Evolutionary conservation across 2,797 vertebrate genomes (phyloP).

Genomic region (Selene dorsalis): DNA sequence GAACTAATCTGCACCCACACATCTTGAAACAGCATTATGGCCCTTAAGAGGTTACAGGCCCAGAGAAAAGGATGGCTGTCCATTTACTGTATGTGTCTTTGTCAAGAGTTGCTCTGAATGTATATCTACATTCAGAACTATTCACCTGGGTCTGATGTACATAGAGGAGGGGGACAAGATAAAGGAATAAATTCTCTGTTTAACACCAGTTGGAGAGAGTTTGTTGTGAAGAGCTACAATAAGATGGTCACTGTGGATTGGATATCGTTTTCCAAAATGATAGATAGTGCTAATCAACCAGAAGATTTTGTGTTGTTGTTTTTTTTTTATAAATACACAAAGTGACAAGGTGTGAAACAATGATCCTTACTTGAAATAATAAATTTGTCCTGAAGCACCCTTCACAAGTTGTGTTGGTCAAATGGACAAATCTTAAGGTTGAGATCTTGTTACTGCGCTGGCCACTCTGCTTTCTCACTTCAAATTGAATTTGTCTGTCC

Average conservation of each 20-base stretch:
- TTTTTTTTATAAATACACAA: not conserved
- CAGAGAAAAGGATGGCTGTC: constrained; percentile 16
- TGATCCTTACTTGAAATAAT: not conserved
- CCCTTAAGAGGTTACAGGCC: constrained; percentile 32
- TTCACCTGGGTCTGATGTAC: constrained; percentile 29
- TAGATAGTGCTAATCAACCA: not conserved
- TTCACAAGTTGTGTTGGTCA: constrained; percentile 5
- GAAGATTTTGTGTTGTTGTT: not conserved
- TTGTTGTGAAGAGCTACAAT: constrained; percentile 16
- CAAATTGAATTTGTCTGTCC: constrained; percentile 4
- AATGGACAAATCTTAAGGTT: constrained; percentile 10
- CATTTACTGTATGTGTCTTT: constrained; percentile 30
- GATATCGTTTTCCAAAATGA: not conserved
- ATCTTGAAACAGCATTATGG: constrained; percentile 41
- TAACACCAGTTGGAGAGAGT: constrained; percentile 31
- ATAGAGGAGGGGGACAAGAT: constrained; percentile 2
- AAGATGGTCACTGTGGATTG: not conserved
- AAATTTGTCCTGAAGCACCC: not conserved
- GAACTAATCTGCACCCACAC: constrained; percentile 37
- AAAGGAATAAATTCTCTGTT: too few relatives aligned
- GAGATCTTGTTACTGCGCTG: not conserved
- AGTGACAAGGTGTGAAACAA: not conserved
- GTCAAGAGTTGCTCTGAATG: constrained; percentile 54
- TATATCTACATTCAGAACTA: constrained; percentile 44
- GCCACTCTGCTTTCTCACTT: not conserved